These are phyloP conservation scores for Callocephalon fimbriatum DNA, from an alignment of 2,113 vertebrate genomes.

Conservation along the genomic window DNA sequence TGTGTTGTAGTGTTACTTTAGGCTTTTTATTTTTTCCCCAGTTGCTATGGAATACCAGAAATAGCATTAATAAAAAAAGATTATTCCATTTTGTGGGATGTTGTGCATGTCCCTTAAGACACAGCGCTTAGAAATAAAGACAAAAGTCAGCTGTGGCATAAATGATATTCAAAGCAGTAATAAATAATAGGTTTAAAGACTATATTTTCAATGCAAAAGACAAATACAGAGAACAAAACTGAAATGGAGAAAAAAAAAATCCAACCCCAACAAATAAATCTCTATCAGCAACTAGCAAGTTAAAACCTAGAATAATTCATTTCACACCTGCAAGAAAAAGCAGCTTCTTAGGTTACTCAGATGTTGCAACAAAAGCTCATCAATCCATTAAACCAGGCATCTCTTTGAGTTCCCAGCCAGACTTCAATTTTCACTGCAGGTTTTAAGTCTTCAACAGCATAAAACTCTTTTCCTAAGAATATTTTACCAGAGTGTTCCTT, in stretches of 20 bases:
- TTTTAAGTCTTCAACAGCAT: slow-evolving; percentile 29
- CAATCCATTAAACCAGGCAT: slow-evolving; percentile 32
- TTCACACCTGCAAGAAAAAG: slow-evolving; percentile 37
- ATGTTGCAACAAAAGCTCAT: slow-evolving; percentile 37
- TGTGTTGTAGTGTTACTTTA: slow-evolving; percentile 6
- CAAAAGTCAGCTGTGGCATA: slow-evolving; percentile 35
- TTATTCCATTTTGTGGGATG: slow-evolving; percentile 26
- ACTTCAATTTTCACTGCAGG: slow-evolving; percentile 35
- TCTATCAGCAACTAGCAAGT: not conserved
- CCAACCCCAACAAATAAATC: not conserved
- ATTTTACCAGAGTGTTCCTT: not conserved
- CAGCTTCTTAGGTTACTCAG: not conserved
- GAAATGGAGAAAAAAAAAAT: not conserved
- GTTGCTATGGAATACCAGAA: slow-evolving; percentile 50
- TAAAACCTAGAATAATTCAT: slow-evolving; percentile 45
- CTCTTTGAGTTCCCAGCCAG: slow-evolving; percentile 16
- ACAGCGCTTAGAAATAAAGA: slow-evolving; percentile 30
- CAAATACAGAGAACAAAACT: not conserved
- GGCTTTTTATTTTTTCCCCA: not conserved
- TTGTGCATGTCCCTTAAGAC: slow-evolving; percentile 18
- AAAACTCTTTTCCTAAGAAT: slow-evolving; percentile 16
- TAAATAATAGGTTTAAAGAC: slow-evolving; percentile 39
- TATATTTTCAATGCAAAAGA: not conserved
- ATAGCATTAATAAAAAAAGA: slow-evolving; percentile 23
- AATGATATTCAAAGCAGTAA: slow-evolving; percentile 43